Percentiles rank a stretch among this genome's conserved stretches.
Evolutionary conservation across 53 echinoderm and acorn worm genomes (phyloP).

Genomic region (Echinarachnius parma): DNA sequence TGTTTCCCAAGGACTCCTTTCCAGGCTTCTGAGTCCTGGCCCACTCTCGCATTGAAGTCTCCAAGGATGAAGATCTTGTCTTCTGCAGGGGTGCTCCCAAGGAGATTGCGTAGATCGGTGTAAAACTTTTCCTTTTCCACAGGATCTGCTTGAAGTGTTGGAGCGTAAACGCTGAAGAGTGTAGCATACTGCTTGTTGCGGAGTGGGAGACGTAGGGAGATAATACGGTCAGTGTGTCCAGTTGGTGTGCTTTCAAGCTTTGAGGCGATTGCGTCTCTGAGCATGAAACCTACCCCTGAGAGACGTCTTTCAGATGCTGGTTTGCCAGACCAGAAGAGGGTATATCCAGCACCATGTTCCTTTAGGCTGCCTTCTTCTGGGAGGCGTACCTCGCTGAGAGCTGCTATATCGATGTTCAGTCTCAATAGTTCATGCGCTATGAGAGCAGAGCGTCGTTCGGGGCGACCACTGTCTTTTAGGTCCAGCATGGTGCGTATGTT

Average conservation of each 20-base stretch:
- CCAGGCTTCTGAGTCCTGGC: constrained; percentile 33
- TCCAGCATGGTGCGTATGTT: too few species aligned
- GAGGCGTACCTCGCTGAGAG: too few species aligned
- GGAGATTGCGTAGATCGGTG: constrained; percentile 37
- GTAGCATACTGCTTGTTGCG: too few species aligned
- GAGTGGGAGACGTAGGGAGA: too few species aligned
- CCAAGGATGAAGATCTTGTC: constrained; percentile 46
- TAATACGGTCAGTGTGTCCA: constrained; percentile 58
- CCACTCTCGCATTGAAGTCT: constrained; percentile 52
- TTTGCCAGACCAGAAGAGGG: constrained; percentile 66
- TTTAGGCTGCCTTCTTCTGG: too few species aligned
- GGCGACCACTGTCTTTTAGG: too few species aligned
- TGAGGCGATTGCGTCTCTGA: constrained; percentile 50
- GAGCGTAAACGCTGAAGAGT: constrained; percentile 56
- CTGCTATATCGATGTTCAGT: too few species aligned
- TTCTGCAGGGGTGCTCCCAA: too few species aligned
- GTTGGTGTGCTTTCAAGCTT: constrained; percentile 43
- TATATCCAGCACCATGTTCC: constrained; percentile 58
- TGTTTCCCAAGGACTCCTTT: constrained; percentile 34
- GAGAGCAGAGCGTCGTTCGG: too few species aligned
- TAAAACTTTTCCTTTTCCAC: constrained; percentile 48
- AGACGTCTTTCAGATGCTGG: constrained; percentile 21
- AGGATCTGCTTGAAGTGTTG: constrained; percentile 60
- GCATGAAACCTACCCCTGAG: constrained; percentile 57
- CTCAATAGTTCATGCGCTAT: too few species aligned